A percentile compares a stretch with the other conserved stretches of the same genome.
These are phyloP conservation scores for Nipponia nippon DNA, from an alignment of 2,113 vertebrate species.

Conservation along the genomic window DNA sequence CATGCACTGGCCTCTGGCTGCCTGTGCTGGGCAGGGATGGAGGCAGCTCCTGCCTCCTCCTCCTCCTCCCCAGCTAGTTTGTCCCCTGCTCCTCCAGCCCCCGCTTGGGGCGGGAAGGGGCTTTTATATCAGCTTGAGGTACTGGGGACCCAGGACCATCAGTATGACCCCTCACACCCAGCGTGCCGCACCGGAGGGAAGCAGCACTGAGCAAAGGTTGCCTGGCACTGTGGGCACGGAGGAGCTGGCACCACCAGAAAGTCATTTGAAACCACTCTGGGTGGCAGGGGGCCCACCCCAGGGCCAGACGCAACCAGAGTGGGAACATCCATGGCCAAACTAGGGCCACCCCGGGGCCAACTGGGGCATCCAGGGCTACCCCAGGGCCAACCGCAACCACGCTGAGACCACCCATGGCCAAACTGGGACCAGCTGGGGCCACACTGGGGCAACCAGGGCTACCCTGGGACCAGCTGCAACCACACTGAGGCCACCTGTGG, in stretches of 20 bases:
- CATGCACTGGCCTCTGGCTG: fast-evolving
- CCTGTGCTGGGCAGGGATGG: not conserved
- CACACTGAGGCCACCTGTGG: not conserved
- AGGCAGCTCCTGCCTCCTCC: not conserved
- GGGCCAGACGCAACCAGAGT: not conserved
- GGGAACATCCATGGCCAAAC: not conserved
- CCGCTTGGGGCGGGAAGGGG: fast-evolving
- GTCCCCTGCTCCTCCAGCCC: no score
- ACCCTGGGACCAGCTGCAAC: not conserved
- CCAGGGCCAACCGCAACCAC: no score
- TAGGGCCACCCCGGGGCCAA: not conserved
- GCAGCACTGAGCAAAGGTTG: not conserved
- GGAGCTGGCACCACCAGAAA: not conserved
- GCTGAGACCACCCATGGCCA: no score
- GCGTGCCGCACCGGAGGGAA: fast-evolving
- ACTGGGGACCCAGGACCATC: fast-evolving
- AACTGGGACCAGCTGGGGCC: no score
- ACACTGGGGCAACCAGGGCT: no score
- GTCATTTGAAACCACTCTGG: not conserved
- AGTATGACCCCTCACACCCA: fast-evolving
- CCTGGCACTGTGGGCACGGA: fast-evolving
- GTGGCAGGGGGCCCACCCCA: not conserved
- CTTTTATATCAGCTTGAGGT: not conserved
- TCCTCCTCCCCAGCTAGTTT: not conserved
- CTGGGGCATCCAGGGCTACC: no score